These are phyloP conservation scores for Tympanuchus pallidicinctus DNA, from an alignment of 2,113 vertebrate species.

Conservation along the genomic window DNA sequence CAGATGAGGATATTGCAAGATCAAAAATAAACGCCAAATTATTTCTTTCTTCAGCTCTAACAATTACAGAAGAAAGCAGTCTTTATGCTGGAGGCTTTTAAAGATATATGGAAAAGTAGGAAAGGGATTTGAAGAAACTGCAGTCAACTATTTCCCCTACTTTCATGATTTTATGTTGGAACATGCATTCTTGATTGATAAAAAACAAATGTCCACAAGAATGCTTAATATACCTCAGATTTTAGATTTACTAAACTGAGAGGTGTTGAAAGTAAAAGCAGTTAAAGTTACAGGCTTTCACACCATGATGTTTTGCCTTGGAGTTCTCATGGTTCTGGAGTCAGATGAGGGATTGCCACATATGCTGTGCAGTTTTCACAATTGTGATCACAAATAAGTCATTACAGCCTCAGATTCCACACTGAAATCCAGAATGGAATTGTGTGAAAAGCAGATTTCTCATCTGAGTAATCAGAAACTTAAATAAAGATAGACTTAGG, in stretches of 20 bases:
- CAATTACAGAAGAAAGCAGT: not conserved
- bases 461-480: not conserved
- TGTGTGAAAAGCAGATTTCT: not conserved
- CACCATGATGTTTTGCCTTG: not conserved
- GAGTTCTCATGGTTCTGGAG: not conserved
- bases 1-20: not conserved
- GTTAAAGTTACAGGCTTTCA: constrained; percentile 54
- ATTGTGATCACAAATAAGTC: not conserved
- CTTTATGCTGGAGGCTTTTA: not conserved
- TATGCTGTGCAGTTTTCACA: not conserved
- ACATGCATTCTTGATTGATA: not conserved
- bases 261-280: constrained; percentile 51
- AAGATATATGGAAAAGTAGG: not conserved
- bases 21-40: constrained; percentile 14
- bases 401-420: not conserved
- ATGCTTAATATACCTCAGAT: not conserved
- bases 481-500: not conserved
- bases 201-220: constrained; percentile 4
- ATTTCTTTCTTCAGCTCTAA: not conserved
- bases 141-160: not conserved
- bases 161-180: not conserved
- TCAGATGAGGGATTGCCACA: not conserved
- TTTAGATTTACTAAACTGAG: not conserved
- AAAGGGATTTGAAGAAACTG: not conserved
- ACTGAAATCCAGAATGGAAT: not conserved